Conservation (phyloP, 2,888 invertebrate species). For the Alcis repandata region DNA sequence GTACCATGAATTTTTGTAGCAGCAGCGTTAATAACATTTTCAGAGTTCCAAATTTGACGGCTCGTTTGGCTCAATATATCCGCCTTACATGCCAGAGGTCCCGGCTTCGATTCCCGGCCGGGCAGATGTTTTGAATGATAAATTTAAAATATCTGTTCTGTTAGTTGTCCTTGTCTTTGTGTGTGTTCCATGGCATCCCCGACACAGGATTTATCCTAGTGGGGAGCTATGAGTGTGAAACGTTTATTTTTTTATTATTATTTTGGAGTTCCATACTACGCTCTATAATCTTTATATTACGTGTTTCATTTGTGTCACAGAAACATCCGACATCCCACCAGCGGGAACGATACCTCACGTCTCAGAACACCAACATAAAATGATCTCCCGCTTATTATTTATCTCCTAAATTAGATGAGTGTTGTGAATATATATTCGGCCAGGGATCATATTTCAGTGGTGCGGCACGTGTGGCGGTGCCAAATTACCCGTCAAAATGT, state of each 20-base stretch:
- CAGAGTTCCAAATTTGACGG: not conserved
- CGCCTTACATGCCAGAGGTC: no score
- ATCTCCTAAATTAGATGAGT: slow-evolving; percentile 37
- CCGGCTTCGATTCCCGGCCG: no score
- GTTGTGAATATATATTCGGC: slow-evolving; percentile 38
- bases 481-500: slow-evolving; percentile 79
- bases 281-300: no score
- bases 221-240: no score
- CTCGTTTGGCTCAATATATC: not conserved
- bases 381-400: slow-evolving; percentile 32
- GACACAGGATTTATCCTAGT: no score
- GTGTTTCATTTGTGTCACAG: not conserved
- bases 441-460: slow-evolving; percentile 60
- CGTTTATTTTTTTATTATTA: not conserved
- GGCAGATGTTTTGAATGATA: no score
- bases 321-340: not conserved
- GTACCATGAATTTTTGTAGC: no score
- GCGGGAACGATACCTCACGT: slow-evolving; percentile 1
- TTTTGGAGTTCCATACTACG: not conserved
- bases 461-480: slow-evolving; percentile 61
- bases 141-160: no score
- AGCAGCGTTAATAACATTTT: no score
- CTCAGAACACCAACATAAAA: slow-evolving; percentile 27
- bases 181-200: no score
- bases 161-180: no score